A percentile compares a stretch with the other conserved stretches of the same genome.
Conservation (phyloP, 1,140 invertebrate species). For the Aphelenchoides fujianensis region DNA sequence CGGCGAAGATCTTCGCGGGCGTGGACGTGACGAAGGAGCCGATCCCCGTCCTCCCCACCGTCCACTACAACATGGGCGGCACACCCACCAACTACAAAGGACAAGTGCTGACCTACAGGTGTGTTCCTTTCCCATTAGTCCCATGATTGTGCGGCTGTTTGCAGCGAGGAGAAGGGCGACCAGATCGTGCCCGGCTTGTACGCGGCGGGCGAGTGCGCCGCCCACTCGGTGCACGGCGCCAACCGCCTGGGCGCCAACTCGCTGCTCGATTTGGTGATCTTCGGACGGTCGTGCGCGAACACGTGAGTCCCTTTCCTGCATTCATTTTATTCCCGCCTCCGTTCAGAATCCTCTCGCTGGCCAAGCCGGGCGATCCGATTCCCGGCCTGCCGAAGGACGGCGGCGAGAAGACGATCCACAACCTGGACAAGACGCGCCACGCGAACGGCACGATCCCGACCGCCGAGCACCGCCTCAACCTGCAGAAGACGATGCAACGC, state of each 20-base stretch:
- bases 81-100: slow-evolving; percentile 92
- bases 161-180: slow-evolving; percentile 53
- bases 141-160: too few species aligned
- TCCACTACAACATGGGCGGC: slow-evolving; percentile 99
- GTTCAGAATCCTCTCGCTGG: slow-evolving; percentile 58
- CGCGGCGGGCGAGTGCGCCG: slow-evolving; percentile 71
- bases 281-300: slow-evolving; percentile 85
- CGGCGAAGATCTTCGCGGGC: slow-evolving; percentile 95
- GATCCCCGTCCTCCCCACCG: slow-evolving; percentile 90
- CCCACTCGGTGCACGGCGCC: slow-evolving; percentile 89
- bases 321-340: slow-evolving; percentile 14
- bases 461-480: slow-evolving; percentile 80
- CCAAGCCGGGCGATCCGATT: slow-evolving; percentile 65
- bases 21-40: slow-evolving; percentile 95
- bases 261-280: slow-evolving; percentile 91
- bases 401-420: slow-evolving; percentile 89
- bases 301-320: slow-evolving; percentile 41
- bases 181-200: slow-evolving; percentile 71
- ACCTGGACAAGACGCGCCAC: slow-evolving; percentile 79
- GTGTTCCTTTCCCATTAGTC: too few species aligned
- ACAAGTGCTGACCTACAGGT: slow-evolving; percentile 71
- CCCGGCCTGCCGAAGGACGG: slow-evolving; percentile 71
- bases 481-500: slow-evolving; percentile 97
- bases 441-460: slow-evolving; percentile 71
- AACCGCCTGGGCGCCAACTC: slow-evolving; percentile 97